Evolutionary conservation across 2,888 invertebrate genomes (phyloP).

Genomic region (Plebejus argus): DNA sequence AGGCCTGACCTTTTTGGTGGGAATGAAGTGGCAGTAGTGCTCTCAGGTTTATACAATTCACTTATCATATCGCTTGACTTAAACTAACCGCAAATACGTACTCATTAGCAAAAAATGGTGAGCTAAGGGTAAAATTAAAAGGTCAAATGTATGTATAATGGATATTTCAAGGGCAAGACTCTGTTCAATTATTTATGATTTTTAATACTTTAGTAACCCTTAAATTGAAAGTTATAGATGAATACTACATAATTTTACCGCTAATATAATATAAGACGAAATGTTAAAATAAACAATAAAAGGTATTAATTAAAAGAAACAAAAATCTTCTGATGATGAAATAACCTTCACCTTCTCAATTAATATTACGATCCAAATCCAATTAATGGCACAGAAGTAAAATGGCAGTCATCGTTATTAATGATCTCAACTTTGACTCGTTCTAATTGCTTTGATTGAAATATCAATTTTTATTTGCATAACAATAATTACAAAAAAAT

Average conservation of each 20-base stretch:
- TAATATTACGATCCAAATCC: background rate
- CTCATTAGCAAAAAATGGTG: background rate
- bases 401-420: background rate
- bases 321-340: background rate
- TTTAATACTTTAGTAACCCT: background rate
- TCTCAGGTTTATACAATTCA: background rate
- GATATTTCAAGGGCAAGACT: background rate
- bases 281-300: background rate
- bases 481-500: background rate
- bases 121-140: background rate
- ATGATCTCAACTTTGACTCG: slow-evolving; percentile 2
- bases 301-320: background rate
- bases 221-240: background rate
- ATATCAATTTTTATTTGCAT: slow-evolving; percentile 1
- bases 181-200: background rate
- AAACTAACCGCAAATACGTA: background rate
- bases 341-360: background rate
- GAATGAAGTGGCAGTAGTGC: slow-evolving; percentile 1
- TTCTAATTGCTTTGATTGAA: background rate
- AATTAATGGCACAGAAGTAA: background rate
- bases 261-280: background rate
- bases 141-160: background rate
- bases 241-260: too few relatives aligned
- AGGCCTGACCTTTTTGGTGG: slow-evolving; percentile 9
- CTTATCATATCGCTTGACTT: background rate